Conservation (phyloP, 2,113 vertebrate species). For the Lontra canadensis region DNA sequence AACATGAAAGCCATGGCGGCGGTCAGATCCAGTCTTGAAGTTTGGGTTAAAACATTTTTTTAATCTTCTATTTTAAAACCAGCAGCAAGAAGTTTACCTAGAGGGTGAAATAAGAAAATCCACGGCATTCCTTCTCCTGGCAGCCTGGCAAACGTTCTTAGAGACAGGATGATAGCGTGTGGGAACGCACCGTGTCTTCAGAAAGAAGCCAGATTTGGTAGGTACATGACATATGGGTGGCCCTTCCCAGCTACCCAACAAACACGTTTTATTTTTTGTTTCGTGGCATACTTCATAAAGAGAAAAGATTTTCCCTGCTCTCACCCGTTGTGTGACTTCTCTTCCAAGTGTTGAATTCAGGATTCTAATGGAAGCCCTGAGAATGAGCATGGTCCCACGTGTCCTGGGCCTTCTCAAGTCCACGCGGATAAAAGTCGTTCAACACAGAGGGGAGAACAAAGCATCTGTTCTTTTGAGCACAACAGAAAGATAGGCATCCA, state of each 20-base stretch:
- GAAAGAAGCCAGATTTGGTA: neutral
- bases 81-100: neutral
- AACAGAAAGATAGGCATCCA: neutral
- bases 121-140: neutral
- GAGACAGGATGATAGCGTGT: no score
- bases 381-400: neutral
- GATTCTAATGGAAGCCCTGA: neutral
- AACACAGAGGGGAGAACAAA: conserved; percentile 15
- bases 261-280: neutral
- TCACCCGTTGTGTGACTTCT: neutral
- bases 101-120: neutral
- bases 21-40: neutral
- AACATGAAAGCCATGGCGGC: neutral
- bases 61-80: neutral
- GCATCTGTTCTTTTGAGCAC: neutral
- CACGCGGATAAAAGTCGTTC: neutral
- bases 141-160: neutral
- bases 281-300: neutral
- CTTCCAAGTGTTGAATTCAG: neutral
- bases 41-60: neutral
- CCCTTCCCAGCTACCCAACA: neutral
- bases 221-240: neutral
- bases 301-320: neutral
- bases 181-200: neutral
- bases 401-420: neutral